Base-by-base conservation (phyloP, 2,113 vertebrate species). In the Salvelinus alpinus region DNA sequence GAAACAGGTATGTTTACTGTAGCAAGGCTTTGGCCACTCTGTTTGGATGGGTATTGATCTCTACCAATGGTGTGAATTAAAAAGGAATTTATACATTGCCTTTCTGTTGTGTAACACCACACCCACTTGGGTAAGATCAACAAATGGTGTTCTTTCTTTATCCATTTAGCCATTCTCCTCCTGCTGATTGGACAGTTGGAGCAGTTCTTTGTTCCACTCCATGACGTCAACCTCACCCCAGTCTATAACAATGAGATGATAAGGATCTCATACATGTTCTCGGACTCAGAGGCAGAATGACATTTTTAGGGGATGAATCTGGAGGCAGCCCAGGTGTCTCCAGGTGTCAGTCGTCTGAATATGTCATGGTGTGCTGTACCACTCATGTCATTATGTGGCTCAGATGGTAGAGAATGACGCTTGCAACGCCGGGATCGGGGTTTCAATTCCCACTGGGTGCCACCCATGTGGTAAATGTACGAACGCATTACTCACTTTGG, bases 131-230 rank as follows among this genome's bases (percentile, higher is more conserved):
- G 38, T 70, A 18, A 12, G 38, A 16, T 31, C 29, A 22, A 18
- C 31, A 48, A 12, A 70, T 16, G 79, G 65, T 73, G 8, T 72
- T 74, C 74, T 79, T 47, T 78, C 16, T 57, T 29, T 38, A 38
- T 38, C 38, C n/a, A 29, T 75, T 70, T 71, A 99, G 97, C 29
- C 29, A 94, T 97, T 81, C 82, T 99, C 24, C 94, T 99, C 44
- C 82, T 99, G 89, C 87, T 99, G 84, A 96, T 96, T 8, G 97
- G 97, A 86, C 96, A 99, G 71, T 88, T 99, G 66, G 94, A 95
- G 54, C 96, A 95, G 22, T 99, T 94, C 87, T 99, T 96, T 85
- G 78, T 99, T 83, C 95, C 96, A n/a, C 85, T 99, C 14, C 90
- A 81, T 77, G 86, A 94, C 29, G 98, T 97, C 88, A 92, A 90